phyloP scores from a whole-genome alignment of 2,113 vertebrate species.

The Sturnira hondurensis region DNA sequence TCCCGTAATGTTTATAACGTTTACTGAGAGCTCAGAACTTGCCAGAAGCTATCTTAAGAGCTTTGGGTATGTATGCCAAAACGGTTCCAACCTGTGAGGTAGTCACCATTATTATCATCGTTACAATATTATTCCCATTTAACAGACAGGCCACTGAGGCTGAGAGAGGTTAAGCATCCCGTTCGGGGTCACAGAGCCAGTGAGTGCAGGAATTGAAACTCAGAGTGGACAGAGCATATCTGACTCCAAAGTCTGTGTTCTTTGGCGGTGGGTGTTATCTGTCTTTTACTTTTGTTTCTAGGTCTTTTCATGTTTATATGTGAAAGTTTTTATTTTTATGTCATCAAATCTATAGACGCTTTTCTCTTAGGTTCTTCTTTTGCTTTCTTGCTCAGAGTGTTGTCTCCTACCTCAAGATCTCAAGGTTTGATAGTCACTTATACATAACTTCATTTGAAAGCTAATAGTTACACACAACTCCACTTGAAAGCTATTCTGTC shows the following conservation, averaged over 20 bases:
- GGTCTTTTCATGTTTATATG: not conserved
- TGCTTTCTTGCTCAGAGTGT: not conserved
- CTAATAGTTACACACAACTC: not conserved
- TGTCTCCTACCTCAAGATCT: not conserved
- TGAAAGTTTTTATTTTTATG: not conserved
- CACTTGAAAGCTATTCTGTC: not conserved
- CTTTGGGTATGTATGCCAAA: not conserved
- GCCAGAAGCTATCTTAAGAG: not conserved
- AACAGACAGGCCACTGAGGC: not conserved
- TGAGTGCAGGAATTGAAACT: not conserved
- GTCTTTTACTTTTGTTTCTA: not conserved
- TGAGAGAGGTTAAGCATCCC: not conserved
- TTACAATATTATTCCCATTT: not conserved
- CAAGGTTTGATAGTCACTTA: not conserved
- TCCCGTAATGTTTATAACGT: not conserved
- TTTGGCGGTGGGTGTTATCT: not conserved
- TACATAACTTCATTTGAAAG: not conserved
- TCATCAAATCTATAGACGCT: not conserved
- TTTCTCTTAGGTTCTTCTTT: not conserved
- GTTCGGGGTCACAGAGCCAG: not conserved
- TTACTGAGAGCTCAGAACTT: not conserved
- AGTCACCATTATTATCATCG: not conserved
- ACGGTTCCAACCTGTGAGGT: not conserved
- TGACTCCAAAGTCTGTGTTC: not conserved
- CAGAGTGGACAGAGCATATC: not conserved